Evolutionary conservation across 2,888 invertebrate species (phyloP).

Genomic region (Catocala fraxini): DNA sequence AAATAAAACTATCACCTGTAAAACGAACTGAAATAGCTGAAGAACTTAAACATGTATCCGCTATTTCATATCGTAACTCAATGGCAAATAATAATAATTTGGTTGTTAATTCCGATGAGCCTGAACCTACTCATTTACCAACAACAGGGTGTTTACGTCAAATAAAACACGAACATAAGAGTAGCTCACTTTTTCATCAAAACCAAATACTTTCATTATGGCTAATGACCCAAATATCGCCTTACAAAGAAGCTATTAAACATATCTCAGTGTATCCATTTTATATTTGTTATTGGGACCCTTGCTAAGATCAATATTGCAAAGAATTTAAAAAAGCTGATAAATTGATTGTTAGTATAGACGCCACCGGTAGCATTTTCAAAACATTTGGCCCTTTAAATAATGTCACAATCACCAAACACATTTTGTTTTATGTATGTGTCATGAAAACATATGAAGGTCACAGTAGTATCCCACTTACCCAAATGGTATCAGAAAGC

Average conservation of each 20-base stretch:
- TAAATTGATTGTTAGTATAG: constrained; percentile 29
- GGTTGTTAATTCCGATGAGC: constrained; percentile 19
- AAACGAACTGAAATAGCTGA: constrained; percentile 27
- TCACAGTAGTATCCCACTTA: constrained; percentile 25
- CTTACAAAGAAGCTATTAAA: constrained; percentile 30
- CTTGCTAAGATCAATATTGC: constrained; percentile 29
- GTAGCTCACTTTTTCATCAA: constrained; percentile 25
- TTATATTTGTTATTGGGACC: constrained; percentile 33
- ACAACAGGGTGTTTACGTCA: constrained; percentile 33
- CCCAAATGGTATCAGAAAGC: constrained; percentile 34
- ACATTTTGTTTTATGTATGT: constrained; percentile 31
- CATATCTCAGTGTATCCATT: constrained; percentile 33
- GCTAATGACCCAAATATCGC: constrained; percentile 32
- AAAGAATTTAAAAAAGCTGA: constrained; percentile 30
- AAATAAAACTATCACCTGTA: constrained; percentile 25
- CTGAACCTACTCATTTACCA: constrained; percentile 31
- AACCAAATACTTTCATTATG: constrained; percentile 35
- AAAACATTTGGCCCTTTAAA: constrained; percentile 24
- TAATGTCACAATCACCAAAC: constrained; percentile 25
- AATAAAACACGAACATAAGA: constrained; percentile 35
- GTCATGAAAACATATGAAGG: constrained; percentile 27
- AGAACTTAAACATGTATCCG: constrained; percentile 22
- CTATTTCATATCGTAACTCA: constrained; percentile 22
- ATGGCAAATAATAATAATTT: constrained; percentile 25
- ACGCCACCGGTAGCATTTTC: constrained; percentile 37